Percentiles rank a stretch among this genome's conserved stretches.
Conservation (phyloP, 2,888 invertebrate genomes). For the Pardosa pseudoannulata region DNA sequence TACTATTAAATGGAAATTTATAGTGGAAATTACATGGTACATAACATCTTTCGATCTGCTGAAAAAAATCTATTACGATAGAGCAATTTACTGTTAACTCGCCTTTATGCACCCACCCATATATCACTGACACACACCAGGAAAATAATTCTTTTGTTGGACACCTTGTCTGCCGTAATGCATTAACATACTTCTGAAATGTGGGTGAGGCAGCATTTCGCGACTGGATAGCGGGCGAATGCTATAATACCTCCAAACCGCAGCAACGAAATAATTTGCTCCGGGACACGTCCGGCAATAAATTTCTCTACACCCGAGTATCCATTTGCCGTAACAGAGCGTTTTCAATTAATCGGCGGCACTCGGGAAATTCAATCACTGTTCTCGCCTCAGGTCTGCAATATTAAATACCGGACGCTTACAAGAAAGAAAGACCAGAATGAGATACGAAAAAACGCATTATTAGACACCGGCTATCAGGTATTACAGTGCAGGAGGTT, state of each 20-base stretch:
- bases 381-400: not conserved
- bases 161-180: not conserved
- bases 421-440: not conserved
- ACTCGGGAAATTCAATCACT: not conserved
- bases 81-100: no score
- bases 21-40: no score
- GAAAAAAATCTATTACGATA: no score
- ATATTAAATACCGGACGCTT: not conserved
- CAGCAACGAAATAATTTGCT: not conserved
- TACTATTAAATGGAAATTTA: no score
- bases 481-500: not conserved
- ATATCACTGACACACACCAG: not conserved
- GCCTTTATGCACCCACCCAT: not conserved
- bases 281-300: not conserved
- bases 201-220: not conserved
- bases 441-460: not conserved
- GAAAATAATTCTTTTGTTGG: not conserved
- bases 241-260: not conserved
- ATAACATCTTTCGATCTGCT: no score
- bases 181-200: not conserved
- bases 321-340: not conserved
- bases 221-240: not conserved
- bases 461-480: not conserved
- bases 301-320: not conserved
- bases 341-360: constrained; percentile 1